Percentiles rank a stretch among this genome's conserved stretches.
These are phyloP conservation scores for Halcyon smyrnensis DNA, from an alignment of 2,797 vertebrate species.

Conservation along the genomic window DNA sequence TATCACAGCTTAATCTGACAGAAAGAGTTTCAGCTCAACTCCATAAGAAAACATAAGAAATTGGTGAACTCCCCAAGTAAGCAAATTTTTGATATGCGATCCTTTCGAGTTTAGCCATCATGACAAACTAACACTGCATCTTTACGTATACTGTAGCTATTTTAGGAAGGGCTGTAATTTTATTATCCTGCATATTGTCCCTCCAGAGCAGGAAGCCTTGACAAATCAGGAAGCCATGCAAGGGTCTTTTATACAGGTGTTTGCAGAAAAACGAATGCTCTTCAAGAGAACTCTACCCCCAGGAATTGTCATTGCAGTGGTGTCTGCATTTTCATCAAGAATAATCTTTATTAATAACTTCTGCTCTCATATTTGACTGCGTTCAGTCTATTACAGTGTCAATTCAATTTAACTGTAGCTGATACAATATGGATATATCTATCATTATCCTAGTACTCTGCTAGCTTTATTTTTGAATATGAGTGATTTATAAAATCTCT, in stretches of 20 bases:
- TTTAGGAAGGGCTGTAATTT: background rate
- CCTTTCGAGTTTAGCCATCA: background rate
- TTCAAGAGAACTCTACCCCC: slow-evolving; percentile 1
- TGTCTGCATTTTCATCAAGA: slow-evolving; percentile 21
- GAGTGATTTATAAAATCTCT: slow-evolving; percentile 65
- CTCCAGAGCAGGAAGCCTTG: background rate
- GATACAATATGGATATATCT: slow-evolving; percentile 21
- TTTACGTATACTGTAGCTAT: background rate
- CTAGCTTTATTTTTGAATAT: slow-evolving; percentile 58
- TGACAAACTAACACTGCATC: background rate
- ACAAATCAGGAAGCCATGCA: background rate
- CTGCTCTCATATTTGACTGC: background rate
- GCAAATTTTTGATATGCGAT: background rate
- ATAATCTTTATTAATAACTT: slow-evolving; percentile 49
- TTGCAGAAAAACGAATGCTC: slow-evolving; percentile 3
- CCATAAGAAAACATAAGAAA: background rate
- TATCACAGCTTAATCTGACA: background rate
- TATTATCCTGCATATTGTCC: background rate
- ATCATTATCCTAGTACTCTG: slow-evolving; percentile 30
- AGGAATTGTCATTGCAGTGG: slow-evolving; percentile 7
- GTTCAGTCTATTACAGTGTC: slow-evolving; percentile 24
- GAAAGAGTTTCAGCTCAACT: background rate
- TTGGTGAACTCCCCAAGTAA: background rate
- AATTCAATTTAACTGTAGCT: slow-evolving; percentile 57
- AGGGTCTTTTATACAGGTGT: background rate